Evolutionary conservation across 2,888 invertebrate genomes (phyloP).

Genomic region (Tetragonisca angustula): DNA sequence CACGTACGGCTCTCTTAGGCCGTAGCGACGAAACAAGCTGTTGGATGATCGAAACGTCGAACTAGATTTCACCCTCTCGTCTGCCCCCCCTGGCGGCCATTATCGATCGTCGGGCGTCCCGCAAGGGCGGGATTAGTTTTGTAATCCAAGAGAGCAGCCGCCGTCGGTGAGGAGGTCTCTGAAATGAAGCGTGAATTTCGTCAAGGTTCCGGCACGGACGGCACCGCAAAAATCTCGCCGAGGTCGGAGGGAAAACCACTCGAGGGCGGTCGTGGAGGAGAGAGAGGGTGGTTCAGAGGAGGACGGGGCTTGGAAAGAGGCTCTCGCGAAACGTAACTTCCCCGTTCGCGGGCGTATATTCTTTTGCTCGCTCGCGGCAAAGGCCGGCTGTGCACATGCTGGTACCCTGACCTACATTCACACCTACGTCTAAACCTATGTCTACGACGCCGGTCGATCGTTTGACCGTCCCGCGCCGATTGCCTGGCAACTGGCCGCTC

Average conservation of each 20-base stretch:
- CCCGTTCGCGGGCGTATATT: slow-evolving; percentile 42
- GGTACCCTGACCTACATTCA: slow-evolving; percentile 80
- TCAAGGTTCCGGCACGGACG: slow-evolving; percentile 7
- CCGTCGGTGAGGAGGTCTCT: background rate
- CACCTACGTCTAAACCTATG: slow-evolving; percentile 67
- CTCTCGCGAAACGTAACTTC: slow-evolving; percentile 33
- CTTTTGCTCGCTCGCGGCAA: slow-evolving; percentile 38
- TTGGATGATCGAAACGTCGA: slow-evolving; percentile 1
- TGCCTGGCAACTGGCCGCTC: slow-evolving; percentile 66
- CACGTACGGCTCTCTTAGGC: too few relatives aligned
- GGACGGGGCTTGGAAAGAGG: slow-evolving; percentile 31
- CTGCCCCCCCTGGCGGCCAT: background rate
- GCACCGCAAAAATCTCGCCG: slow-evolving; percentile 5
- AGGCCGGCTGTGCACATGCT: slow-evolving; percentile 65
- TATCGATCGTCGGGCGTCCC: slow-evolving; percentile 8
- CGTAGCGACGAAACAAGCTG: background rate
- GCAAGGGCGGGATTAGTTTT: slow-evolving; percentile 9
- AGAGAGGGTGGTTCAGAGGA: background rate
- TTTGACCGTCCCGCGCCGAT: slow-evolving; percentile 60
- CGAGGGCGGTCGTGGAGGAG: background rate
- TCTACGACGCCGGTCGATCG: slow-evolving; percentile 70
- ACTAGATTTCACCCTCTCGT: too few relatives aligned
- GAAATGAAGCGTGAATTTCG: slow-evolving; percentile 1
- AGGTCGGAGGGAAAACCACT: slow-evolving; percentile 15
- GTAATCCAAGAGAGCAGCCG: slow-evolving; percentile 6